Percentiles rank a stretch among this genome's conserved stretches.
phyloP scores from a whole-genome alignment of 2,888 invertebrate species.

The Tetragonula carbonaria region DNA sequence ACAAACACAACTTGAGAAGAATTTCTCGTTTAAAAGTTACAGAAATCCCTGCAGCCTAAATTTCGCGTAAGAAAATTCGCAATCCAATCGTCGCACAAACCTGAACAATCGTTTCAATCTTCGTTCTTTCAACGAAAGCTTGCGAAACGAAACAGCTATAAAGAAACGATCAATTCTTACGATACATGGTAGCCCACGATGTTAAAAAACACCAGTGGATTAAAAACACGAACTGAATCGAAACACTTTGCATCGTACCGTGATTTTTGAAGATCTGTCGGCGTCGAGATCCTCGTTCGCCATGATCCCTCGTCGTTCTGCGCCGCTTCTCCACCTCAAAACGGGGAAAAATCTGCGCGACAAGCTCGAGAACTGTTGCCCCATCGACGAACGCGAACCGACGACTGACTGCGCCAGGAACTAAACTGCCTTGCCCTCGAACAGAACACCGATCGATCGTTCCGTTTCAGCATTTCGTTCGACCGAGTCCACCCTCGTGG shows the following conservation, averaged over 20 bases:
- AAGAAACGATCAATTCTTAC: slow-evolving; percentile 15
- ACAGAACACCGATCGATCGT: slow-evolving; percentile 69
- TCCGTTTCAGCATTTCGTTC: slow-evolving; percentile 41
- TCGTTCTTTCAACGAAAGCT: too few species aligned
- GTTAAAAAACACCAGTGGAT: not conserved
- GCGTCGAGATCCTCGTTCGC: slow-evolving; percentile 19
- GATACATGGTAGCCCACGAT: not conserved
- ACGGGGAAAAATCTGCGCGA: slow-evolving; percentile 70
- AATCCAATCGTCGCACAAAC: too few species aligned
- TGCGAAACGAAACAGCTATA: not conserved
- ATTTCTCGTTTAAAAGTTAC: too few species aligned
- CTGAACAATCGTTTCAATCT: too few species aligned
- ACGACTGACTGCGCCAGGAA: slow-evolving; percentile 49
- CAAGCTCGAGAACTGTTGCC: slow-evolving; percentile 74
- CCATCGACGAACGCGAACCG: slow-evolving; percentile 73
- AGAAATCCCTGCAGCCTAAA: too few species aligned
- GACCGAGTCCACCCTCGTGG: slow-evolving; percentile 38
- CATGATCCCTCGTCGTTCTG: slow-evolving; percentile 38
- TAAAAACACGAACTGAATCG: not conserved
- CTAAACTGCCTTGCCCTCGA: slow-evolving; percentile 55
- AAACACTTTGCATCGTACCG: slow-evolving; percentile 22
- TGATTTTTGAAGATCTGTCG: slow-evolving; percentile 8
- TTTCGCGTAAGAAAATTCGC: too few species aligned
- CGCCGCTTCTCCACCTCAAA: slow-evolving; percentile 32
- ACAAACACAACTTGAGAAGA: too few species aligned